These are phyloP conservation scores for Pelusios castaneus DNA, from an alignment of 2,113 vertebrate species.

Conservation along the genomic window DNA sequence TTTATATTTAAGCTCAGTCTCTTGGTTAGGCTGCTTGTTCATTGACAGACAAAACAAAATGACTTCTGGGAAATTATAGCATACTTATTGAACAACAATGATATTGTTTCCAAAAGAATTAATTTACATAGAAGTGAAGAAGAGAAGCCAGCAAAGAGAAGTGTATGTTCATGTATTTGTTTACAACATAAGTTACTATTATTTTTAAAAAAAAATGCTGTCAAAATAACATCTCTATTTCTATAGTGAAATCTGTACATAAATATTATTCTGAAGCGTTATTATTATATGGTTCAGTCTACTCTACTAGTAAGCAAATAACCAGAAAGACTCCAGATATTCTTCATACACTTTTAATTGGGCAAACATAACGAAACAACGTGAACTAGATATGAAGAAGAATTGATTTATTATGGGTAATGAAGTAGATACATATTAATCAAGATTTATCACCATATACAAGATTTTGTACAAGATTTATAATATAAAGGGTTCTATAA, in stretches of 20 bases:
- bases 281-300: neutral
- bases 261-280: neutral
- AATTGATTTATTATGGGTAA: neutral
- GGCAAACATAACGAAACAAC: neutral
- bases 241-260: neutral
- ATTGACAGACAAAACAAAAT: neutral
- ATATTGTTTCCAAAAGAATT: neutral
- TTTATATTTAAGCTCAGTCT: neutral
- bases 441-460: neutral
- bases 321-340: neutral
- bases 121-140: no score
- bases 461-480: neutral
- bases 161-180: neutral
- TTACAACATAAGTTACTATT: neutral
- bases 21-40: neutral
- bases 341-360: neutral
- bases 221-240: neutral
- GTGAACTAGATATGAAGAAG: neutral
- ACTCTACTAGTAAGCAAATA: constrained; percentile 14
- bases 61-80: neutral
- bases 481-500: neutral
- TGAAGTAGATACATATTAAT: neutral
- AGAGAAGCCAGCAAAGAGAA: neutral
- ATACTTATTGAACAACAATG: neutral
- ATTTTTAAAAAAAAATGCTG: neutral